A percentile compares a stretch with the other conserved stretches of the same genome.
These are phyloP conservation scores for Athalia circularis DNA, from an alignment of 2,888 invertebrate genomes.

Conservation along the genomic window DNA sequence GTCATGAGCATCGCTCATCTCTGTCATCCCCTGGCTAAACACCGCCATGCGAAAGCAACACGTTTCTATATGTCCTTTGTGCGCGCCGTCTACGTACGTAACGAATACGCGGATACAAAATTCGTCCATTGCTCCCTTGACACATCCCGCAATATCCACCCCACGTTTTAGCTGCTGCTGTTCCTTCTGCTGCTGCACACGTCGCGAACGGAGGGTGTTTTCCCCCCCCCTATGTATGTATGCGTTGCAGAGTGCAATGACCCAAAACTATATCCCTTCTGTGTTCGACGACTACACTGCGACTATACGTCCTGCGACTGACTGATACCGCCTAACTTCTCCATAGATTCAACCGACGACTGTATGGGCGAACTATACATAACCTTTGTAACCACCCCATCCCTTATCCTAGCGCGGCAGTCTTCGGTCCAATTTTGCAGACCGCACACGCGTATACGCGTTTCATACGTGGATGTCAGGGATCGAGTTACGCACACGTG, in stretches of 20 bases:
- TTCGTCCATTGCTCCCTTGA: slow-evolving; percentile 33
- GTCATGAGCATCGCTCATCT: slow-evolving; percentile 30
- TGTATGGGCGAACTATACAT: too few relatives aligned
- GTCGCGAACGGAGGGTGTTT: slow-evolving; percentile 14
- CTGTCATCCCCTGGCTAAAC: not conserved
- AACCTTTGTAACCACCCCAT: too few relatives aligned
- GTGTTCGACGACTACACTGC: slow-evolving; percentile 3
- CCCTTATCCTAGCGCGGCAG: too few relatives aligned
- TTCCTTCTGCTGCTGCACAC: not conserved
- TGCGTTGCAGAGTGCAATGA: slow-evolving; percentile 21
- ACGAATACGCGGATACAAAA: not conserved
- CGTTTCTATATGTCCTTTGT: too few relatives aligned
- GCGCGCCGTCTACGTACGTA: too few relatives aligned
- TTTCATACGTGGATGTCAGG: not conserved
- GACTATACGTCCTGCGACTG: not conserved
- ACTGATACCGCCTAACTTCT: too few relatives aligned
- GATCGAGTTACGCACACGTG: slow-evolving; percentile 31
- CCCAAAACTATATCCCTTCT: slow-evolving; percentile 39
- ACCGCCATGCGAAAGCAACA: too few relatives aligned
- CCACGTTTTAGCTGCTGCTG: not conserved
- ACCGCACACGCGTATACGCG: too few relatives aligned
- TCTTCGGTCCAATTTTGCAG: too few relatives aligned
- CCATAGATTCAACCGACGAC: too few relatives aligned
- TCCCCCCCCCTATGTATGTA: not conserved
- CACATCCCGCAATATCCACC: not conserved